Conservation (phyloP, 2,797 vertebrate genomes). For the Melanotaenia maccullochi region DNA sequence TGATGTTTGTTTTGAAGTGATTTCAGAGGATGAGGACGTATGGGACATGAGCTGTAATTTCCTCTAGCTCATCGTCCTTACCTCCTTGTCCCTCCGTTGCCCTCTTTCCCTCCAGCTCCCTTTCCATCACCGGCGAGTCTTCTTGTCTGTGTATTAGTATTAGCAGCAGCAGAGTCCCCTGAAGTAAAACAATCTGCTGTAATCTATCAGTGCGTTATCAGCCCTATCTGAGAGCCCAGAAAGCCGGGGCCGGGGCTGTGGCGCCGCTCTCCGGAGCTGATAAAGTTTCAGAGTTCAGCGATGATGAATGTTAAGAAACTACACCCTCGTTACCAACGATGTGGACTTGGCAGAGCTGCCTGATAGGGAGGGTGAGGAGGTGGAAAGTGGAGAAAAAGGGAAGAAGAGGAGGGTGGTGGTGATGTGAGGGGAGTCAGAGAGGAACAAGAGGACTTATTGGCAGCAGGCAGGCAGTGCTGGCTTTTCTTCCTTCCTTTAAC, state of each 20-base stretch:
- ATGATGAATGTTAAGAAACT: constrained; percentile 98
- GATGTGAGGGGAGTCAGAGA: constrained; percentile 13
- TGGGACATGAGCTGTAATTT: constrained; percentile 48
- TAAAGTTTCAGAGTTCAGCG: constrained; percentile 97
- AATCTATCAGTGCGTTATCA: constrained; percentile 95
- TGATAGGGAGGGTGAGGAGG: constrained; percentile 40
- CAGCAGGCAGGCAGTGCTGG: constrained; percentile 59
- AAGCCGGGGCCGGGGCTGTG: constrained; percentile 88
- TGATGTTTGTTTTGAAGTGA: too few species aligned
- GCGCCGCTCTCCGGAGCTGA: constrained; percentile 91
- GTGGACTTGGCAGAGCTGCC: constrained; percentile 87
- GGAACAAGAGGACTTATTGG: constrained; percentile 48
- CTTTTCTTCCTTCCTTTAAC: neutral
- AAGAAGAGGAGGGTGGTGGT: constrained; percentile 38
- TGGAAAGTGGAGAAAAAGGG: constrained; percentile 37
- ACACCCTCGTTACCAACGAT: constrained; percentile 89
- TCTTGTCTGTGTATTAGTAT: constrained; percentile 85
- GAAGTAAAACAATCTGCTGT: constrained; percentile 96
- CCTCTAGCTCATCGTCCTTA: constrained; percentile 43
- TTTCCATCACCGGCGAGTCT: constrained; percentile 61
- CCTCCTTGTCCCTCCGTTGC: constrained; percentile 34
- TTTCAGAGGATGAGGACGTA: constrained; percentile 25
- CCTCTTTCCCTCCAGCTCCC: constrained; percentile 37
- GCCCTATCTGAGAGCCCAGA: constrained; percentile 92
- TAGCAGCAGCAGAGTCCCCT: constrained; percentile 87